phyloP scores from a whole-genome alignment of 37 sponge, comb jelly and placozoan genomes.

The Crambe crambe region DNA sequence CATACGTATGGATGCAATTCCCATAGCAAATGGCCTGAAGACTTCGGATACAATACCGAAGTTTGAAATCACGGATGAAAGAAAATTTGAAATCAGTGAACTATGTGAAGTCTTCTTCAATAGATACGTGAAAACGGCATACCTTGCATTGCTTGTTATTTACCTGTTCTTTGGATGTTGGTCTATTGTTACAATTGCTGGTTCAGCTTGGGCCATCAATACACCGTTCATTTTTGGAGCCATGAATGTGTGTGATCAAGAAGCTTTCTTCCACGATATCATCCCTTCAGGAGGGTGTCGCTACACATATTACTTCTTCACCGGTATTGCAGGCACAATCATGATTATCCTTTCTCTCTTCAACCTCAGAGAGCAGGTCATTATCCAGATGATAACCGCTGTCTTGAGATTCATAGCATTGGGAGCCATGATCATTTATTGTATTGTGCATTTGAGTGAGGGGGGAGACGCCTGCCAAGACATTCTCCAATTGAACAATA shows the following conservation, averaged over 20 bases:
- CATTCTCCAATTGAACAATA: too few relatives aligned
- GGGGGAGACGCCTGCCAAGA: conserved; percentile 24
- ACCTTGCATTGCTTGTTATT: conserved; percentile 61
- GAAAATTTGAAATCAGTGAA: conserved; percentile 84
- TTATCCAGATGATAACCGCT: conserved; percentile 79
- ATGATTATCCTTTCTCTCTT: conserved; percentile 62
- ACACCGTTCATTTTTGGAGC: conserved; percentile 64
- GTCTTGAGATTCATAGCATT: conserved; percentile 71
- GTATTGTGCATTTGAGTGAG: conserved; percentile 27
- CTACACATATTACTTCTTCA: conserved; percentile 65
- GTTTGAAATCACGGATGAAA: conserved; percentile 40
- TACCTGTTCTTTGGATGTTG: conserved; percentile 60
- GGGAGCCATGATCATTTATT: conserved; percentile 62
- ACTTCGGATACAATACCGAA: too few relatives aligned
- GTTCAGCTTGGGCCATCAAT: conserved; percentile 87
- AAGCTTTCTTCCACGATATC: conserved; percentile 51
- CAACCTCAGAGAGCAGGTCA: conserved; percentile 83
- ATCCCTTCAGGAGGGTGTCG: conserved; percentile 60
- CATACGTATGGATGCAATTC: too few relatives aligned
- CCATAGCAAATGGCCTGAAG: too few relatives aligned
- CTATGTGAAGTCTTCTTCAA: conserved; percentile 71
- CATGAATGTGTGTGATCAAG: conserved; percentile 52
- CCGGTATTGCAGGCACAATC: conserved; percentile 67
- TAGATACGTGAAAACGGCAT: conserved; percentile 47
- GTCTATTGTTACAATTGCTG: conserved; percentile 82